Base-by-base conservation (phyloP, 2,113 vertebrate species). In the Andinoacara biseriatus region DNA sequence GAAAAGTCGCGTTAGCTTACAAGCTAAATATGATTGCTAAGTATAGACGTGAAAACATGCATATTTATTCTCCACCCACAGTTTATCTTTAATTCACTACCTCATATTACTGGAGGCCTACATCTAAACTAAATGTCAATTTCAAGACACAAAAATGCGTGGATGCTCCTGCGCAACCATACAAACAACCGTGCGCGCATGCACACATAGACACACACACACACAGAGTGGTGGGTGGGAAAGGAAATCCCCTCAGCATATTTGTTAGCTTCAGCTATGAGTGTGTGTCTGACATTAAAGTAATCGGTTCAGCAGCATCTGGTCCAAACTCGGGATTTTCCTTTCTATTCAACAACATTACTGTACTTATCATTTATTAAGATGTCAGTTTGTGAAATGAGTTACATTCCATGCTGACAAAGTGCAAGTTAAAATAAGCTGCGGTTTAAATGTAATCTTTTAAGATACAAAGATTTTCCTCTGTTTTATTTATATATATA, bases 241-340 rank as follows among this genome's bases (percentile, higher is more conserved):
- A 58, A 91, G 91, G 90, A 94, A 95, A 90, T 89, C 87, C 94
- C 94, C 93, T 86, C 35, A 67, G 79, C 63, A 31, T 74, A 7
- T 59, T 57, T 59, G 84, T 78, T 20, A 76, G 33, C 78, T 92
- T 58, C 52, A 57, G 87, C 60, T 83, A 90, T 88, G 90, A 91
- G 83, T 94, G 65, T 87, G 80, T 81, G 74, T 92, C 89, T 94
- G 87, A 82, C 89, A 87, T 87, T 79, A 84, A 91, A 74, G 76
- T 83, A 78, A 87, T 38, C 13, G 7, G 6, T 74, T 83, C 15
- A 76, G 58, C 81, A 84, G 84, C 13, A 15, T 85, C 82, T 84
- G 11, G 38, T 83, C 76, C 26, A 17, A 86, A 3, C 58, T 58
- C 54, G 83, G 89, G 85, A 86, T 87, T 92, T 94, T 92, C 81